Conservation (phyloP, 1,140 invertebrate genomes). For the Wiebesia pumilae region DNA sequence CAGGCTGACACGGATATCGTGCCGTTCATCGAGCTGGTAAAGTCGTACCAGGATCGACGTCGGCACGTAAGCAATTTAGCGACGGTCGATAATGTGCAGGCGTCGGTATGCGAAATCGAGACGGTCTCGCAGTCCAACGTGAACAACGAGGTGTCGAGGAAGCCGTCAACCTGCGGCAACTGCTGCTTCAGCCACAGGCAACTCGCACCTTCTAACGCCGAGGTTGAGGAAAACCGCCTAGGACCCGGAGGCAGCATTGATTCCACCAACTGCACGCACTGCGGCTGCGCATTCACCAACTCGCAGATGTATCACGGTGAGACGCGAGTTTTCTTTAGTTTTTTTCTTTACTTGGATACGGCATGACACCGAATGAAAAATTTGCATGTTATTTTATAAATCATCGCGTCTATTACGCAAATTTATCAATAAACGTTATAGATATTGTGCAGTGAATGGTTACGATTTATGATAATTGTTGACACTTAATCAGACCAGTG, state of each 20-base stretch:
- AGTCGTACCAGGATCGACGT: constrained; percentile 64
- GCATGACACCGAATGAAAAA: no score
- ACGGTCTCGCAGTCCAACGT: constrained; percentile 50
- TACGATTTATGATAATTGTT: no score
- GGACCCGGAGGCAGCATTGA: not conserved
- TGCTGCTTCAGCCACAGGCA: constrained; percentile 5
- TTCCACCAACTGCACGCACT: constrained; percentile 20
- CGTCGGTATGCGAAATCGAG: constrained; percentile 55
- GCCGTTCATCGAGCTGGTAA: constrained; percentile 63
- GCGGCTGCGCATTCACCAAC: constrained; percentile 14
- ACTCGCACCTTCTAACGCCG: not conserved
- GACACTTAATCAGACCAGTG: no score
- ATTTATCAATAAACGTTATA: no score
- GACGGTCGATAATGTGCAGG: constrained; percentile 25
- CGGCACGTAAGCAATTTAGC: constrained; percentile 19
- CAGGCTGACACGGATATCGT: constrained; percentile 65
- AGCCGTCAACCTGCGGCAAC: not conserved
- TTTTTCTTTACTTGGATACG: no score
- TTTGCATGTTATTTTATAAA: no score
- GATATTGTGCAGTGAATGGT: no score
- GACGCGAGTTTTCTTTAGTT: no score
- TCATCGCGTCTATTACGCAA: no score
- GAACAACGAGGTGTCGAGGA: not conserved
- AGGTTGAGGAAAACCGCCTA: not conserved
- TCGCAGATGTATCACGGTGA: constrained; percentile 31